Evolutionary conservation across 53 echinoderm and acorn worm genomes (phyloP), one percentile per base, ranked within the genome.

Genomic region (Stichopus horrens): DNA sequence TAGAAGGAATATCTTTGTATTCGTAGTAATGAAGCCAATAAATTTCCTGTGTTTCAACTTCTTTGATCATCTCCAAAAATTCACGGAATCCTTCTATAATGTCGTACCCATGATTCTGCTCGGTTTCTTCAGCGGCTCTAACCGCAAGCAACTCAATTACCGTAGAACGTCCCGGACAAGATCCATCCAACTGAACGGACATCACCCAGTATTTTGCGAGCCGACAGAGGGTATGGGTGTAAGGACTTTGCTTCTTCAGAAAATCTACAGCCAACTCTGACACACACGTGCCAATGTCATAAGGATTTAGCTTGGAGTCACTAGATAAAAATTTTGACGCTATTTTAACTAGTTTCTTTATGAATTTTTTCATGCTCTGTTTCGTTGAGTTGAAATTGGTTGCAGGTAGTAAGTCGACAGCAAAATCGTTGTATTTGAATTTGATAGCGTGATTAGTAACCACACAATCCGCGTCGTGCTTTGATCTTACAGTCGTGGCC

Each of bases 121-220:
- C 57, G 7, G 52, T 52, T 52, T 68, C 52, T 60, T 85, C 86
- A 20, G 67, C 86, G 68, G 86, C 86, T 53, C 53, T 66, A 7
- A 51, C 68, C 23, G 58, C 86, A 7, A 85, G 65, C 22, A 58
- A 85, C 86, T 85, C 86, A 21, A 85, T 63, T n/a, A 85, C 23
- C 6, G 86, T 58, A 22, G 86, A 85, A 23, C 86, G 65, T 5
- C 86, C 86, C 10, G 68, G 68, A 63, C 53, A 53, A 13, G 22
- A 85, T 52, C 71, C 52, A 7, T 22, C 8, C n/a, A 85, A 14
- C 68, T 14, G 13, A 66, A 85, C 23, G 5, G 86, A 65, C 54
- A n/a, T 68, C 9, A 14, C 53, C 86, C 86, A 85, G 4, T 58
- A 65, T 52, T 85, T 85, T 55, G 86, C 86, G 19, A 85, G 65